These are phyloP conservation scores for Euzetes globulus DNA, from an alignment of 2,888 invertebrate genomes.

Conservation along the genomic window DNA sequence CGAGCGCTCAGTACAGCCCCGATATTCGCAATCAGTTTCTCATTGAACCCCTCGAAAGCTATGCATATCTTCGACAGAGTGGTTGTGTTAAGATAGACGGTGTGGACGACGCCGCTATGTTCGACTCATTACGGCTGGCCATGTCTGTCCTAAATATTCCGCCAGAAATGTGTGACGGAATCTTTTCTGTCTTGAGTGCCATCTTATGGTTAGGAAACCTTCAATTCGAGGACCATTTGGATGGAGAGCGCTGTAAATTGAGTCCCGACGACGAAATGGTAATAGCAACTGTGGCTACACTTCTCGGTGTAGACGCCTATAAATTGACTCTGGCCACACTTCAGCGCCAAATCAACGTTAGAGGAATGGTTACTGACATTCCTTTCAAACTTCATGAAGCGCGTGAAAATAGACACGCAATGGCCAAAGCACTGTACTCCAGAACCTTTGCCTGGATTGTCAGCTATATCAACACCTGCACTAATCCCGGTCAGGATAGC, in stretches of 20 bases:
- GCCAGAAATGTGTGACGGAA: constrained; percentile 74
- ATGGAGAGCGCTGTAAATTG: constrained; percentile 73
- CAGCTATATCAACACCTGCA: constrained; percentile 82
- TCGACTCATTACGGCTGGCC: constrained; percentile 77
- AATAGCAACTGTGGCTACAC: constrained; percentile 61
- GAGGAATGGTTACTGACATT: constrained; percentile 86
- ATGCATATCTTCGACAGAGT: constrained; percentile 66
- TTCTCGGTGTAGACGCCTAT: constrained; percentile 66
- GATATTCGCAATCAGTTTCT: constrained; percentile 55
- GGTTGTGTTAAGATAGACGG: constrained; percentile 63
- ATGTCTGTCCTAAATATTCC: constrained; percentile 68
- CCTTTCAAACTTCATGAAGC: constrained; percentile 80
- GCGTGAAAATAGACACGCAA: constrained; percentile 80
- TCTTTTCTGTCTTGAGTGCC: constrained; percentile 77
- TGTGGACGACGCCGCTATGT: constrained; percentile 59
- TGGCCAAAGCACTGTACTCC: constrained; percentile 84
- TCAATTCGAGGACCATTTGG: constrained; percentile 68
- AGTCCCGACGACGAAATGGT: constrained; percentile 64
- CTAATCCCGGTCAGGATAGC: constrained; percentile 75
- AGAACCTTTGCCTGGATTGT: constrained; percentile 86
- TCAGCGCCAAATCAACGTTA: constrained; percentile 75
- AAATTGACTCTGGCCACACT: constrained; percentile 67
- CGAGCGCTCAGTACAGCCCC: constrained; percentile 55
- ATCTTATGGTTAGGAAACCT: constrained; percentile 86
- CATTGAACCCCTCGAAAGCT: constrained; percentile 65